These are phyloP conservation scores for Tetramorium bicarinatum DNA, from an alignment of 2,888 invertebrate species.

Conservation along the genomic window DNA sequence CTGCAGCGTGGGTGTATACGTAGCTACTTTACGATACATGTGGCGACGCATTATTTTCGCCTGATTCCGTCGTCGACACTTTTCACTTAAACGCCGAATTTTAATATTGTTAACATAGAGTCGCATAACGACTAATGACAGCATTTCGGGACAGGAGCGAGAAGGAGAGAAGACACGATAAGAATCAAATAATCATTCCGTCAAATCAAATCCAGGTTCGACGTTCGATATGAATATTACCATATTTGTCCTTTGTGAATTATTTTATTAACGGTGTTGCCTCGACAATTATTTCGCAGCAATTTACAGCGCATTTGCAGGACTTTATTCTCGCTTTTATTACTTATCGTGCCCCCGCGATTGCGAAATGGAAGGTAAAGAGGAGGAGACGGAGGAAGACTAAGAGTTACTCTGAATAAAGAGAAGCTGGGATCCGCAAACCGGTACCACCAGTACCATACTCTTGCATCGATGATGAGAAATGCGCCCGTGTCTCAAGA, in stretches of 20 bases:
- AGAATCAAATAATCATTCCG: background rate
- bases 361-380: conserved; percentile 46
- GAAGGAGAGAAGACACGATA: background rate
- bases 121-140: background rate
- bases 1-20: conserved; percentile 61
- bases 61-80: conserved; percentile 43
- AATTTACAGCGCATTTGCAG: conserved; percentile 26
- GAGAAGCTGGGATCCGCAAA: conserved; percentile 43
- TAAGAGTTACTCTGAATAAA: conserved; percentile 51
- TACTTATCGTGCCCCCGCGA: conserved; percentile 45
- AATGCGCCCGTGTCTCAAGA: conserved; percentile 17
- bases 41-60: conserved; percentile 56
- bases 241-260: background rate
- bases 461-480: conserved; percentile 17
- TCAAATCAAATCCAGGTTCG: background rate
- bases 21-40: conserved; percentile 60
- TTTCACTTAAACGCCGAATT: conserved; percentile 36
- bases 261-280: conserved; percentile 8
- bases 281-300: conserved; percentile 34
- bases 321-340: conserved; percentile 46
- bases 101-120: background rate
- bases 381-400: conserved; percentile 11
- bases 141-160: background rate
- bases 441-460: conserved; percentile 43
- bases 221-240: background rate